These are phyloP conservation scores for Ladona fulva DNA, from an alignment of 1,140 invertebrate species.

Conservation along the genomic window DNA sequence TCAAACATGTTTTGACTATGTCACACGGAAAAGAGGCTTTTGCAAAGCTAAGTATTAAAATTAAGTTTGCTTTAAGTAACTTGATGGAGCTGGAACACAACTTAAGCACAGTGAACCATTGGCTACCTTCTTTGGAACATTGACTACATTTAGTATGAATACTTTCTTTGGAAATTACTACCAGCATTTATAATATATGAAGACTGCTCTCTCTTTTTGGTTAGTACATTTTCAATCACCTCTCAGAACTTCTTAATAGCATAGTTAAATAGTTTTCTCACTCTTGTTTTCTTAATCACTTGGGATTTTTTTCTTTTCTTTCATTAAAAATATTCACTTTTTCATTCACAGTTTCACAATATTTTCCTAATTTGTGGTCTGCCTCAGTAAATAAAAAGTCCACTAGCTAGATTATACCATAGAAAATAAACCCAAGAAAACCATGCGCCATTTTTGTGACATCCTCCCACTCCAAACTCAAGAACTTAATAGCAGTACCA, in stretches of 20 bases:
- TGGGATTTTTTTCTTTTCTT: background rate
- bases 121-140: background rate
- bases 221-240: background rate
- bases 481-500: too few species aligned
- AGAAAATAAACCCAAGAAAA: too few species aligned
- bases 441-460: too few species aligned
- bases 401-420: too few species aligned
- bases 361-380: too few species aligned
- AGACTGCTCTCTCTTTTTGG: background rate
- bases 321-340: background rate
- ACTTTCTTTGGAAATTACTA: background rate
- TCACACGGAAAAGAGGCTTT: slow-evolving; percentile 3
- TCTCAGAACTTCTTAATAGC: background rate
- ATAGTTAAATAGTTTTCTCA: background rate
- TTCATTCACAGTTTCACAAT: background rate
- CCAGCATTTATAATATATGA: background rate
- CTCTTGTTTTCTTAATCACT: background rate
- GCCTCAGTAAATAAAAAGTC: too few species aligned
- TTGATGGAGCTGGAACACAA: background rate
- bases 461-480: too few species aligned
- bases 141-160: background rate
- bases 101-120: background rate
- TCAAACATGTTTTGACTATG: background rate
- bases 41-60: background rate
- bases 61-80: background rate